These are phyloP conservation scores for Dryococelus australis DNA, from an alignment of 2,888 invertebrate species.

Conservation along the genomic window DNA sequence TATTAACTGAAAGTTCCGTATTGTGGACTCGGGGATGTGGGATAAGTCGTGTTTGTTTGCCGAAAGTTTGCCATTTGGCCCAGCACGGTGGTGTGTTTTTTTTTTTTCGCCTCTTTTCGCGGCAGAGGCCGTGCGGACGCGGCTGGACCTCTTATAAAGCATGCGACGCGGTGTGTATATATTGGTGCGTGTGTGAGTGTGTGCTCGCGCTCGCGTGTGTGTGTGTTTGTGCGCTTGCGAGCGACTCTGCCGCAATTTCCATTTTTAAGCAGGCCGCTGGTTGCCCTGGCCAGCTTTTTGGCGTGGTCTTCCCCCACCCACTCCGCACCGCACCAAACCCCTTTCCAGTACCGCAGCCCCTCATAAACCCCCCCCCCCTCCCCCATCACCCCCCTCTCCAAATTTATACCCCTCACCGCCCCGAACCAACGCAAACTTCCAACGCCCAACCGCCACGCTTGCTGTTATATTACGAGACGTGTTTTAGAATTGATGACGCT, in stretches of 20 bases:
- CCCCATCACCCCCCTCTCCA: neutral
- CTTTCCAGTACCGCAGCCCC: neutral
- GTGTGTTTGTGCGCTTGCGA: neutral
- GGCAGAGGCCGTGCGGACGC: neutral
- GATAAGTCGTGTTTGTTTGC: neutral
- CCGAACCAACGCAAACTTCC: neutral
- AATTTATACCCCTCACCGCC: neutral
- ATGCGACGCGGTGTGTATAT: neutral
- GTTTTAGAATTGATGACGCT: constrained; percentile 30
- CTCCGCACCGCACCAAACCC: neutral
- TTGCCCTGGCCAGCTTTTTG: neutral
- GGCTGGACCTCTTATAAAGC: neutral
- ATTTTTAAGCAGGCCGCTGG: neutral
- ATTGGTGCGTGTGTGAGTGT: neutral
- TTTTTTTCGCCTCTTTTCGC: neutral
- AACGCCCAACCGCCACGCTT: neutral
- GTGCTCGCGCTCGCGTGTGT: neutral
- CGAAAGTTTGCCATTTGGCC: neutral
- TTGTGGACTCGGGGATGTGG: neutral
- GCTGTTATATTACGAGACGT: constrained; percentile 22
- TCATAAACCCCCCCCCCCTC: neutral
- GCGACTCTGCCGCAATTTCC: neutral
- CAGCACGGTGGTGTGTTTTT: neutral
- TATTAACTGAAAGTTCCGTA: neutral
- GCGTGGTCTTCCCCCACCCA: neutral